A percentile compares a stretch with the other conserved stretches of the same genome.
phyloP scores from a whole-genome alignment of 1,140 invertebrate species.

The Dolichoris vasculosae region DNA sequence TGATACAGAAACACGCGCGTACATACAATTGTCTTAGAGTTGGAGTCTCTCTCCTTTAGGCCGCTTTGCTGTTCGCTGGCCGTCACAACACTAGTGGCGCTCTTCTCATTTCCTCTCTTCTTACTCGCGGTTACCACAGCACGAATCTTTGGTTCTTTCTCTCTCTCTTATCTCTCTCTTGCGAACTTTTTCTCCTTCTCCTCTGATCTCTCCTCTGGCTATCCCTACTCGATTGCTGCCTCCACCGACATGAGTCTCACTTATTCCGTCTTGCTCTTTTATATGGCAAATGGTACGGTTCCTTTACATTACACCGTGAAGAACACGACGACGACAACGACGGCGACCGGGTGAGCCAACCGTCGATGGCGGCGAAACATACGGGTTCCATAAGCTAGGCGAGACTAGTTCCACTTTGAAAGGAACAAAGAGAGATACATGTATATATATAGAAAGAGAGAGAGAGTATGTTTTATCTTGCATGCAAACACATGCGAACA shows the following conservation, averaged over 20 bases:
- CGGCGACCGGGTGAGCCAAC: background rate
- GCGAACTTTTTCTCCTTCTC: background rate
- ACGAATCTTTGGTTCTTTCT: conserved; percentile 49
- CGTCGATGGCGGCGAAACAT: background rate
- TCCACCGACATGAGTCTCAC: background rate
- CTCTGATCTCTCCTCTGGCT: background rate
- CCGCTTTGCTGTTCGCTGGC: conserved; percentile 53
- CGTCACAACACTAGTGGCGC: conserved; percentile 69
- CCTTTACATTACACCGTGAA: background rate
- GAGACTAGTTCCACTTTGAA: conserved; percentile 3
- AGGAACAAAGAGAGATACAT: background rate
- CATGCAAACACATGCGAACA: background rate
- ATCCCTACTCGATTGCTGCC: conserved; percentile 11
- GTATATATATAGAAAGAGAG: background rate
- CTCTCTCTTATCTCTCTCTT: conserved; percentile 49
- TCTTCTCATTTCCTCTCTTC: conserved; percentile 57
- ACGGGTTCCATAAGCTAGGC: background rate
- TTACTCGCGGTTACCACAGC: conserved; percentile 55
- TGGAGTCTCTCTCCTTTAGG: background rate
- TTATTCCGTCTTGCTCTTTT: background rate
- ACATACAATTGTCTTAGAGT: too few species aligned
- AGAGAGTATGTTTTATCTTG: background rate
- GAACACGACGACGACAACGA: background rate
- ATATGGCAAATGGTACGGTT: background rate
- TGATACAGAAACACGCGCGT: conserved; percentile 5